Evolutionary conservation across 2,797 vertebrate genomes (phyloP).

Genomic region (Leptoclinus maculatus): DNA sequence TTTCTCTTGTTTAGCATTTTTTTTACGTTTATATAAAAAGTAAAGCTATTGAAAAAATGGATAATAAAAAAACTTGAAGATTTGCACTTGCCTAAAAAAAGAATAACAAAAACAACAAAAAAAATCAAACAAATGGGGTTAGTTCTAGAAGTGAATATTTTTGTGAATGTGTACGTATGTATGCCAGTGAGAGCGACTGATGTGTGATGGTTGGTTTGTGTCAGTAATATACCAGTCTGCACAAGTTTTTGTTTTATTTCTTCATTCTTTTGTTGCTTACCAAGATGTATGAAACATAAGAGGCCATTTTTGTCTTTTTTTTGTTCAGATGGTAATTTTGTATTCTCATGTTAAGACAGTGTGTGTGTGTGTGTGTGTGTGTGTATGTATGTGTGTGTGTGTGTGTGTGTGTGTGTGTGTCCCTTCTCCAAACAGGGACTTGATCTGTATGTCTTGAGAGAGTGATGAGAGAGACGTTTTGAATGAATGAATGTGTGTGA

Average conservation of each 20-base stretch:
- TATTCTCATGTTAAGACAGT: conserved; percentile 75
- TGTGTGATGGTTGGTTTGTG: conserved; percentile 71
- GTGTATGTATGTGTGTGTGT: conserved; percentile 24
- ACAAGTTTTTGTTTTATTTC: conserved; percentile 73
- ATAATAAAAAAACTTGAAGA: conserved; percentile 89
- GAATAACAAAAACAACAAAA: conserved; percentile 79
- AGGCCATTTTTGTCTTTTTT: conserved; percentile 83
- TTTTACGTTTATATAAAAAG: conserved; percentile 86
- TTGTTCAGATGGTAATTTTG: conserved; percentile 78
- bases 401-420: conserved; percentile 29
- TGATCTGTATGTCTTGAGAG: conserved; percentile 60
- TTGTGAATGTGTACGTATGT: conserved; percentile 79
- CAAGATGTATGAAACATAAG: conserved; percentile 84
- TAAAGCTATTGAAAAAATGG: conserved; percentile 87
- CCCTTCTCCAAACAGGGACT: conserved; percentile 64
- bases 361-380: conserved; percentile 23
- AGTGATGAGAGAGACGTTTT: conserved; percentile 17
- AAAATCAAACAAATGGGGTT: conserved; percentile 79
- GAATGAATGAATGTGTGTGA: conserved; percentile 38
- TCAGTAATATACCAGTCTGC: conserved; percentile 85
- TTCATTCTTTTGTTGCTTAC: conserved; percentile 79
- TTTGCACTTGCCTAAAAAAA: conserved; percentile 89
- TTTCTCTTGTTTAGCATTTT: conserved; percentile 84
- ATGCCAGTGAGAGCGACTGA: conserved; percentile 56
- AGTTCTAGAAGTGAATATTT: conserved; percentile 86